Evolutionary conservation across 2,797 vertebrate genomes (phyloP), one percentile per base, ranked within the genome.

Genomic region (Zenarchopterus dispar): DNA sequence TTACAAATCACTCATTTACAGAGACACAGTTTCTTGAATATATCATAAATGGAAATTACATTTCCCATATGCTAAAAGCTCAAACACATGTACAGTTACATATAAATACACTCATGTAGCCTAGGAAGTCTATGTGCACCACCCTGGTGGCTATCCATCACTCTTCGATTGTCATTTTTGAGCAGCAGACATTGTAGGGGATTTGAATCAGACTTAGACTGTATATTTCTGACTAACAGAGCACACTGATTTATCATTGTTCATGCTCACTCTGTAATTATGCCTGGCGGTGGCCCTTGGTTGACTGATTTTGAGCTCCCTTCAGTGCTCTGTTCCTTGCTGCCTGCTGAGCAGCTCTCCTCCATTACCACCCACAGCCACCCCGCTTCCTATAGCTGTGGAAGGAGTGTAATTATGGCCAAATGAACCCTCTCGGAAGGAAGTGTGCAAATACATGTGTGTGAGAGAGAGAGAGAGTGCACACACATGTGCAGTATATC

Each of bases 181-280:
- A 36, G 33, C 28, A 55, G 49, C 3, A 23, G 31, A 33, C 64
- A 46, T 31, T 22, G 41, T 73, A 73, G 45, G 63, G 60, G 65
- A 62, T 70, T 51, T 70, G 55, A 75, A 62, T n/a, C 19, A 61
- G 56, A 55, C 28, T 17, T 3, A 13, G 42, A 51, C 58, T 80
- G 60, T 36, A 59, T 44, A 68, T 74, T 83, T 81, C 11, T 47
- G 73, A 80, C 48, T 48, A 70, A 47, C 62, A 50, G 47, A 70
- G 54, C 13, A 4, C 69, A 6, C 69, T 59, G 70, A 58, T 72
- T 85, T 74, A 73, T 82, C 55, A 70, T 82, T 82, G 80, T 76
- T 71, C 68, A 74, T 74, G 69, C 71, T 78, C 70, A 23, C 49
- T 59, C 55, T 17, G 64, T 89, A 91, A 92, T 92, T 89, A 88